Evolutionary conservation across 2,113 vertebrate genomes (phyloP).

Genomic region (Sorex fumeus): DNA sequence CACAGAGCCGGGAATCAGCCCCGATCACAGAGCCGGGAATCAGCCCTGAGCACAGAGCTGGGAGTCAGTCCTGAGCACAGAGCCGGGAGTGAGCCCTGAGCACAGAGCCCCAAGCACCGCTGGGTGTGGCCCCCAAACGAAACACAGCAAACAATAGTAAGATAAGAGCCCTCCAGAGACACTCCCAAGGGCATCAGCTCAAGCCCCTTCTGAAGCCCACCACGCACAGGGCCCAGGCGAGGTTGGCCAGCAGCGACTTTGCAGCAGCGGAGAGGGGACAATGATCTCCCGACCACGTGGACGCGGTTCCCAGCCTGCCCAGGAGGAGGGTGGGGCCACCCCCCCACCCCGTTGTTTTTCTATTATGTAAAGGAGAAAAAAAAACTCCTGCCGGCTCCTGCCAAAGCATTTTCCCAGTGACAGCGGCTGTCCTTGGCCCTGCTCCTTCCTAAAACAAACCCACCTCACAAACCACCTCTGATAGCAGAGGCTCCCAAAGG

Average conservation of each 20-base stretch:
- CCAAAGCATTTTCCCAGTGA: conserved; percentile 73
- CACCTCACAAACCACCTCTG: conserved; percentile 75
- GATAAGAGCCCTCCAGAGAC: background rate
- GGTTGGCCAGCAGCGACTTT: conserved; percentile 75
- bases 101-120: too few species aligned
- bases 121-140: too few species aligned
- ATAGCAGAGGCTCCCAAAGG: conserved; percentile 72
- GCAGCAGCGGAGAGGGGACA: conserved; percentile 70
- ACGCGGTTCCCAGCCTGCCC: conserved; percentile 7
- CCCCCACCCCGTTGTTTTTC: background rate
- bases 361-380: conserved; percentile 58
- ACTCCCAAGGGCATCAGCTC: background rate
- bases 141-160: too few species aligned
- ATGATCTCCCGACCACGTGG: conserved; percentile 39
- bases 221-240: background rate
- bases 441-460: conserved; percentile 81
- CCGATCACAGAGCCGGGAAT: too few species aligned
- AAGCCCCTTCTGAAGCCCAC: conserved; percentile 50
- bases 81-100: too few species aligned
- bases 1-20: too few species aligned
- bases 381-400: conserved; percentile 56
- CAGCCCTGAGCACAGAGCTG: too few species aligned
- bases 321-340: conserved; percentile 47
- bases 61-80: too few species aligned
- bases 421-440: conserved; percentile 62